Evolutionary conservation across 2,888 invertebrate species (phyloP), one percentile per base, ranked within the genome.

Genomic region (Alsophila aescularia): DNA sequence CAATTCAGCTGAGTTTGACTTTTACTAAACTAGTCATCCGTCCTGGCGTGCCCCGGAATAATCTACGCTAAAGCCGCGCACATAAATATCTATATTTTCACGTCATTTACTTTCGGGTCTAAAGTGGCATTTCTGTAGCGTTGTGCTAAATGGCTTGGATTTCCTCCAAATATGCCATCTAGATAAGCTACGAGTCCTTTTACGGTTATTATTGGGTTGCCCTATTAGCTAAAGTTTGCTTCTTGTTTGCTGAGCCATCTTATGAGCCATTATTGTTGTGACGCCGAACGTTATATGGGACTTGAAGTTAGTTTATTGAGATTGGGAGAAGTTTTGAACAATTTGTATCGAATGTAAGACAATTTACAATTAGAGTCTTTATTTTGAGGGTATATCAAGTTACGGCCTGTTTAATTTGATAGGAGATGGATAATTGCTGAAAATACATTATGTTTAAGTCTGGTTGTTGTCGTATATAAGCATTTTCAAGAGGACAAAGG

Each of bases 91-190:
- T 81, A 80, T 78, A 76, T 80, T 85, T 86, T 82, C 82, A 84
- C 81, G 70, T 88, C 86, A 88, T 88, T 88, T 86, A 78, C 80
- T 81, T 77, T 77, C 63, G 79, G 81, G 80, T 79, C 78, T 78
- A 79, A 81, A 83, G 83, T 83, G 80, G 81, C 79, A 74, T 81
- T 81, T 83, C 77, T 79, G 79, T 77, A 78, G 81, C 81, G 76
- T 80, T 75, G 81, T 79, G 79, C 82, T 78, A 83, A 87, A 88
- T 87, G 86, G 84, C 72, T 86, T 85, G 88, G 87, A 87, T 80
- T 79, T 80, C 75, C 76, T 85, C 84, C 87, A 86, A 87, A 85
- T 87, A 83, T 82, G 81, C 82, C 82, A 83, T 84, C 85, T 73
- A 83, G 85, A 86, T 87, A 86, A 85, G 78, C 79, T 77, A 82